Evolutionary conservation across 2,888 invertebrate genomes (phyloP).

Genomic region (Lepidocyrtinus sp.): DNA sequence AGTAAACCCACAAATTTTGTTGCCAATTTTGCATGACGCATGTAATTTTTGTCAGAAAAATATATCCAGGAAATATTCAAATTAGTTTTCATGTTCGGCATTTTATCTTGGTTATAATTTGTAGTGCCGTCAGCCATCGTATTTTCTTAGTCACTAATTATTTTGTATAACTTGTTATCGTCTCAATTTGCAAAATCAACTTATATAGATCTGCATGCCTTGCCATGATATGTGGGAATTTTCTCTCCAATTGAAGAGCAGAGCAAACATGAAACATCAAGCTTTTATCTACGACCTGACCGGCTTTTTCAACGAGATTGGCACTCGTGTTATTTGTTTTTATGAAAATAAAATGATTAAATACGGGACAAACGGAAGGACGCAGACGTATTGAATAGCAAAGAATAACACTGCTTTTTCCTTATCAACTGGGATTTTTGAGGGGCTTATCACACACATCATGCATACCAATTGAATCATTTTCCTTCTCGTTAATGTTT

Average conservation of each 20-base stretch:
- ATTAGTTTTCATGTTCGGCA: no score
- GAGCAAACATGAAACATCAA: neutral
- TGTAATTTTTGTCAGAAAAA: no score
- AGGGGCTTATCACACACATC: conserved; percentile 25
- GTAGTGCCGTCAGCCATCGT: no score
- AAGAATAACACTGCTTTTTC: conserved; percentile 36
- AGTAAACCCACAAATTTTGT: no score
- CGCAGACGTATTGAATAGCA: conserved; percentile 11
- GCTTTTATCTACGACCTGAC: conserved; percentile 21
- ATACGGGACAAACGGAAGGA: neutral
- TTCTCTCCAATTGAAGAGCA: neutral
- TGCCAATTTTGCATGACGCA: no score
- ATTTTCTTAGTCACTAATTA: no score
- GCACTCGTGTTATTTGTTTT: neutral
- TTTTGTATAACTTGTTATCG: no score
- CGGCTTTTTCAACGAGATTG: conserved; percentile 28
- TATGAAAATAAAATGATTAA: conserved; percentile 6
- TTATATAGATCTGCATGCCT: neutral
- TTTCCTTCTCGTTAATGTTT: conserved; percentile 27
- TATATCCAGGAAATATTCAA: no score
- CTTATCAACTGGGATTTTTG: conserved; percentile 14
- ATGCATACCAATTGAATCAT: conserved; percentile 27
- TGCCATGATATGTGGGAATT: conserved; percentile 10
- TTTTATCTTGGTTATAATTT: no score
- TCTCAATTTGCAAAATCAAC: conserved; percentile 3